Conservation (phyloP, 2,797 vertebrate species). For the Fundulus diaphanus region DNA sequence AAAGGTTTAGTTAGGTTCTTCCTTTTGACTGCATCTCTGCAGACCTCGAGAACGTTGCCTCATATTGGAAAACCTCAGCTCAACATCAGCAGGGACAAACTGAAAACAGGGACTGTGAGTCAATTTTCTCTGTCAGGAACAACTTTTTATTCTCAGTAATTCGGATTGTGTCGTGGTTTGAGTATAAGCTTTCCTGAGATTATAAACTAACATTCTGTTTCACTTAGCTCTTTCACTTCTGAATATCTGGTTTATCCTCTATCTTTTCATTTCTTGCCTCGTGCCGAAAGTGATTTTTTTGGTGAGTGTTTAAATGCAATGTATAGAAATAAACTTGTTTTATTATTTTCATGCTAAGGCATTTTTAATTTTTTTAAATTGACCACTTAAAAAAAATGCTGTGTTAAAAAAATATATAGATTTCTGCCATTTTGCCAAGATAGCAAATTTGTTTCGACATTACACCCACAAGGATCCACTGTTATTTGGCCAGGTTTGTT, state of each 20-base stretch:
- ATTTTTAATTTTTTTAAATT: not conserved
- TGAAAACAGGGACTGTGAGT: not conserved
- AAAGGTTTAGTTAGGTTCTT: not conserved
- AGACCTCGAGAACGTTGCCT: not conserved
- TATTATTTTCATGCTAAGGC: not conserved
- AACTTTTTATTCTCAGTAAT: not conserved
- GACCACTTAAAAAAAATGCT: not conserved
- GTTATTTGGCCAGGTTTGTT: not conserved
- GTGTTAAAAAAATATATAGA: slow-evolving; percentile 5
- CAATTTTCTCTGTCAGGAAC: not conserved
- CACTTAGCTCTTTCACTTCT: not conserved
- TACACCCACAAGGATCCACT: not conserved
- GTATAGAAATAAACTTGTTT: not conserved
- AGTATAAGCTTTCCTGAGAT: not conserved
- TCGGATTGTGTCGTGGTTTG: not conserved
- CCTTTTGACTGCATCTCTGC: not conserved
- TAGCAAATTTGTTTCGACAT: not conserved
- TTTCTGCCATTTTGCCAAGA: not conserved
- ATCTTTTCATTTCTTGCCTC: not conserved
- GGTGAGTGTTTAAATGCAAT: slow-evolving; percentile 4
- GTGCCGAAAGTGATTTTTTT: not conserved
- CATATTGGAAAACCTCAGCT: not conserved
- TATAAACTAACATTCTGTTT: not conserved
- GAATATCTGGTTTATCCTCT: not conserved
- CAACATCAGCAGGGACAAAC: not conserved